Base-by-base conservation (phyloP, 2,113 vertebrate genomes). In the Neolamprologus modestus region DNA sequence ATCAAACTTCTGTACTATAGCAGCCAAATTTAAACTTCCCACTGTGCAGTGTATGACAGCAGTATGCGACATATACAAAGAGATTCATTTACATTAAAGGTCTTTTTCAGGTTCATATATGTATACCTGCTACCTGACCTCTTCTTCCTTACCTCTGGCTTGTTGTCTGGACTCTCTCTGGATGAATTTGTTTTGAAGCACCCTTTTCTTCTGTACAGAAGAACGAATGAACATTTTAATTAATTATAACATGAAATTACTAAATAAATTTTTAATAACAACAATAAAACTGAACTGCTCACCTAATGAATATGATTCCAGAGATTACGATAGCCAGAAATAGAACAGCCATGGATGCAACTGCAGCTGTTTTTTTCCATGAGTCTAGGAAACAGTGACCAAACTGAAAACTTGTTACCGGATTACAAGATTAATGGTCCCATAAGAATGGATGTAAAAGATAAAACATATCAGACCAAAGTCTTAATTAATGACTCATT, bases 391-490 rank as follows among this genome's bases (percentile, higher is more conserved):
- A 5, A 76, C 37, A 71, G 11, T 42, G 35, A 71, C 5, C 3
- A 71, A 40, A 71, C 66, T 71, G n/a, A 71, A 21, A 9, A 71
- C 5, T 9, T 40, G 7, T 42, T 8, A 68, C 4, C 1, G 2
- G 33, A 40, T 68, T 21, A 68, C 6, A 40, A 0, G 2, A 14
- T 68, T 8, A 13, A n/a, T 0, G 63, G 2, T 42, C 66, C 0
- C 12, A 42, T 16, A 42, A 14, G 8, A 26, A 71, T 42, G 66
- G 37, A 16, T 0, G 2, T 42, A 1, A 0, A 71, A 9, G 0
- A 71, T 71, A 16, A 71, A 71, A 45, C 21, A 10, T 3, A 71
- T 9, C 0, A 71, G 35, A 68, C 11, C n/a, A 68, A 68, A 68
- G 3, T 37, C 11, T 40, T 24, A 9, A 40, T 40, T 14, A 14